Conservation (phyloP, 2,888 invertebrate species). For the Ormyrus thymus region DNA sequence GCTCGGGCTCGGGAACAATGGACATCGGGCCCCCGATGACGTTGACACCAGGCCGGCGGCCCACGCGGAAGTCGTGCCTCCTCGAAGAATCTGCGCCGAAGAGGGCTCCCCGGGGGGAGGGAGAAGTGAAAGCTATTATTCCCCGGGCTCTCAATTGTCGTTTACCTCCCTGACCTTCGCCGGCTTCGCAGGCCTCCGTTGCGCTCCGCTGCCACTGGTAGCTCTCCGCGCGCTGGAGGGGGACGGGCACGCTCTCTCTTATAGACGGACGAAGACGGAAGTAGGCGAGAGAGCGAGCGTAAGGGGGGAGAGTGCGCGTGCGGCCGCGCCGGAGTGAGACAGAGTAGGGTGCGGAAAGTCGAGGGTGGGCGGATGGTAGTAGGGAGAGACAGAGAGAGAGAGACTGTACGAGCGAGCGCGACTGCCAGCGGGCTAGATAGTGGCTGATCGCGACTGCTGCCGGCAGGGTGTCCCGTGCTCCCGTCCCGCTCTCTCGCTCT, state of each 20-base stretch:
- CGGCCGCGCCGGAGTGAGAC: conserved; percentile 11
- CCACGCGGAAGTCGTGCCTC: not conserved
- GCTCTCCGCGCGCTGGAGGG: not conserved
- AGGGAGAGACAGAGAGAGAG: conserved; percentile 22
- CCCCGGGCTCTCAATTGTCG: conserved; percentile 52
- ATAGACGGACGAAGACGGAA: conserved; percentile 20
- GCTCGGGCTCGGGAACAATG: no score
- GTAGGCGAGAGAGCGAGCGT: not conserved
- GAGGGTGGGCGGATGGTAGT: conserved; percentile 23
- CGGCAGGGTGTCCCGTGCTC: conserved; percentile 55
- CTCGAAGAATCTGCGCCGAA: not conserved
- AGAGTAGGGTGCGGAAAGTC: conserved; percentile 9
- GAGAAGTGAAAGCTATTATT: conserved; percentile 36
- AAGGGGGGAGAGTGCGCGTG: not conserved
- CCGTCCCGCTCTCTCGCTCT: conserved; percentile 39
- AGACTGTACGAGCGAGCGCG: conserved; percentile 47
- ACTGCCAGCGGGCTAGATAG: conserved; percentile 49
- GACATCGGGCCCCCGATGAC: no score
- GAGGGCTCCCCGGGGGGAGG: not conserved
- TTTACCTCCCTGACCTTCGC: conserved; percentile 51
- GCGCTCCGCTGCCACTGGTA: not conserved
- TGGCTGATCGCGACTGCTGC: conserved; percentile 57
- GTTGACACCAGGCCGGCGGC: no score
- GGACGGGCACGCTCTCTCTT: not conserved
- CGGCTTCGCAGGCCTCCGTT: conserved; percentile 27